These are phyloP conservation scores for Heliconius himera DNA, from an alignment of 1,140 invertebrate genomes.

Conservation along the genomic window DNA sequence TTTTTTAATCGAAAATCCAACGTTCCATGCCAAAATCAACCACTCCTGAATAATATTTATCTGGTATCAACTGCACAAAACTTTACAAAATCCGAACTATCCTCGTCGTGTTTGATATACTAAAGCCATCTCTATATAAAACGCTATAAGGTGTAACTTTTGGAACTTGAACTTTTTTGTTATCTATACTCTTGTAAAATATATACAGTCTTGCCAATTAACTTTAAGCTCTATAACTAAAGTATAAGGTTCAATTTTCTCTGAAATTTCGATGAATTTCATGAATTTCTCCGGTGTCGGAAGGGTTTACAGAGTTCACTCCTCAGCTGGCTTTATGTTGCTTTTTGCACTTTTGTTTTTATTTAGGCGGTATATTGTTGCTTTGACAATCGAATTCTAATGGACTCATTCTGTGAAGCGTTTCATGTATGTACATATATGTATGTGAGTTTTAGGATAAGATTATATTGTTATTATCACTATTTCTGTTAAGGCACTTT, in stretches of 20 bases:
- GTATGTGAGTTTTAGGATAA: background rate
- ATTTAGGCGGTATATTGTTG: conserved; percentile 37
- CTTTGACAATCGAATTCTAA: conserved; percentile 33
- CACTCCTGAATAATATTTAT: conserved; percentile 67
- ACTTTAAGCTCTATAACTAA: conserved; percentile 32
- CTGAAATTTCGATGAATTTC: conserved; percentile 28
- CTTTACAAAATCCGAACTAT: conserved; percentile 41
- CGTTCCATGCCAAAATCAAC: conserved; percentile 58
- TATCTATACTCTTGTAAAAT: conserved; percentile 38
- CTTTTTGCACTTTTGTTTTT: conserved; percentile 47
- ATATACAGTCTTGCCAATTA: conserved; percentile 25
- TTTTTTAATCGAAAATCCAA: conserved; percentile 56
- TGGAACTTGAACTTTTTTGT: conserved; percentile 39
- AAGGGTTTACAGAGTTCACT: conserved; percentile 46
- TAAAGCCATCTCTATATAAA: conserved; percentile 38
- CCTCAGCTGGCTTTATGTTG: conserved; percentile 41
- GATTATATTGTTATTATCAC: background rate
- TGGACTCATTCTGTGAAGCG: conserved; percentile 19
- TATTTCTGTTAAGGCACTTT: background rate
- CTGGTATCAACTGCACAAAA: conserved; percentile 56
- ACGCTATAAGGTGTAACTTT: conserved; percentile 24
- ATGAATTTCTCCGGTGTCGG: conserved; percentile 41
- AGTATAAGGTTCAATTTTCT: conserved; percentile 26
- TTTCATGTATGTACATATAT: background rate
- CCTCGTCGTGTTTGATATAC: conserved; percentile 21